A percentile compares a stretch with the other conserved stretches of the same genome.
phyloP scores from a whole-genome alignment of 2,888 invertebrate genomes.

The Eupeodes latifasciatus region DNA sequence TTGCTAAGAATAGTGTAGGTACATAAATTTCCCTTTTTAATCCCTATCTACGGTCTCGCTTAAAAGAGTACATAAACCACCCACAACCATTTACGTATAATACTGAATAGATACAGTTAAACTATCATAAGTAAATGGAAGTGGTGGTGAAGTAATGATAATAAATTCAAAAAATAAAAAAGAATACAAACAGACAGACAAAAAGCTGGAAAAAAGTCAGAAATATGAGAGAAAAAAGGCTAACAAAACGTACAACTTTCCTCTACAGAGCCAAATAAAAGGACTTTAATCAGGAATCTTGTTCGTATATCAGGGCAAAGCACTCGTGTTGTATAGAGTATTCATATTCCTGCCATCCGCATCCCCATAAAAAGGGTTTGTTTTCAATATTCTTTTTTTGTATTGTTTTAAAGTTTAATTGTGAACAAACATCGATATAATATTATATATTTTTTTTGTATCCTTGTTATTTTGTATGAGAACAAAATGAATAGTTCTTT shows the following conservation, averaged over 20 bases:
- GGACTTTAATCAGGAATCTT: conserved; percentile 25
- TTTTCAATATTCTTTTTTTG: not conserved
- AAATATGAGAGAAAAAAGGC: not conserved
- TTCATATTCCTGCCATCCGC: not conserved
- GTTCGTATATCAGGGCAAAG: conserved; percentile 12
- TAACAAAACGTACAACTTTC: conserved; percentile 17
- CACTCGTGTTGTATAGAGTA: conserved; percentile 2
- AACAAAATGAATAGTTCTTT: not conserved
- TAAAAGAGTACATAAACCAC: not conserved
- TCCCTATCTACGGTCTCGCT: too few relatives aligned
- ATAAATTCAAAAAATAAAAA: not conserved
- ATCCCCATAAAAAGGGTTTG: not conserved
- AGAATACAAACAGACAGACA: not conserved
- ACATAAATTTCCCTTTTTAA: too few relatives aligned
- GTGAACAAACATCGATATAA: not conserved
- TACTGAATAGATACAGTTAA: not conserved
- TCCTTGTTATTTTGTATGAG: not conserved
- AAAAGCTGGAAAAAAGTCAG: not conserved
- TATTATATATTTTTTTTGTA: not conserved
- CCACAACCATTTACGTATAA: not conserved
- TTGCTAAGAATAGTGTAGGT: too few relatives aligned
- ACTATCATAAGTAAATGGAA: not conserved
- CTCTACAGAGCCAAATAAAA: not conserved
- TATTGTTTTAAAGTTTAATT: not conserved
- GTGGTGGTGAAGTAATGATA: not conserved